Conservation (phyloP, 23 tunicate genomes). For the Diplosoma virens region DNA sequence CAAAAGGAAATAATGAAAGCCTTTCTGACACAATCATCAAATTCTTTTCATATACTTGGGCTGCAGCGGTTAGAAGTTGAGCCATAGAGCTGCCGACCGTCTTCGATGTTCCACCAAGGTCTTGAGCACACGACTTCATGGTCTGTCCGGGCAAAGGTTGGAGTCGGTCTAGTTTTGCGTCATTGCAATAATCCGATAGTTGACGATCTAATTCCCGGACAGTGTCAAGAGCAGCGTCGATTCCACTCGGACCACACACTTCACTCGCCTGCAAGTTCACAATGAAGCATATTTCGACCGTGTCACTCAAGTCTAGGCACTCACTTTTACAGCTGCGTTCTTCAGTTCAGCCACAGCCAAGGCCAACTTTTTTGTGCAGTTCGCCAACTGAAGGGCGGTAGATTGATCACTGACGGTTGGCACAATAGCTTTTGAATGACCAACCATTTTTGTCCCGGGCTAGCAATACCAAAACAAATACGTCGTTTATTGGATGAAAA, state of each 20-base stretch:
- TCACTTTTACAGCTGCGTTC: conserved; percentile 63
- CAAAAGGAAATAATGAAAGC: too few relatives aligned
- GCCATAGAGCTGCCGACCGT: conserved; percentile 91
- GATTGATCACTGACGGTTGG: conserved; percentile 96
- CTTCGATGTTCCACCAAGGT: conserved; percentile 88
- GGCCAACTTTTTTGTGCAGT: conserved; percentile 94
- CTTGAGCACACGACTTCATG: conserved; percentile 88
- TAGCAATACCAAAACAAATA: too few relatives aligned
- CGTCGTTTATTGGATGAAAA: too few relatives aligned
- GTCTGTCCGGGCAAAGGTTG: conserved; percentile 95
- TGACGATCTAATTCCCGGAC: conserved; percentile 72
- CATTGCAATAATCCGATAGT: conserved; percentile 71
- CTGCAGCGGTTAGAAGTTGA: conserved; percentile 92
- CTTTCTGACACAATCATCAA: not conserved
- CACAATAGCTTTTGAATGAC: conserved; percentile 96
- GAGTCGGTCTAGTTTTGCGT: conserved; percentile 65
- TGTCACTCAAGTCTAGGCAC: not conserved
- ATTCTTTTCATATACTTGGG: conserved; percentile 73
- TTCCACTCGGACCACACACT: conserved; percentile 86
- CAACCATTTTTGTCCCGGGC: conserved; percentile 98
- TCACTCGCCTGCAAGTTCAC: conserved; percentile 57
- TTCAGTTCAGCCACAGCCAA: conserved; percentile 63
- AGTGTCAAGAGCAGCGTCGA: conserved; percentile 90
- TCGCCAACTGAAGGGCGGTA: conserved; percentile 87
- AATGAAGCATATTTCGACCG: not conserved